These are phyloP conservation scores for Prostheceraeus crozeri DNA, from an alignment of 2,888 invertebrate genomes.

Conservation along the genomic window DNA sequence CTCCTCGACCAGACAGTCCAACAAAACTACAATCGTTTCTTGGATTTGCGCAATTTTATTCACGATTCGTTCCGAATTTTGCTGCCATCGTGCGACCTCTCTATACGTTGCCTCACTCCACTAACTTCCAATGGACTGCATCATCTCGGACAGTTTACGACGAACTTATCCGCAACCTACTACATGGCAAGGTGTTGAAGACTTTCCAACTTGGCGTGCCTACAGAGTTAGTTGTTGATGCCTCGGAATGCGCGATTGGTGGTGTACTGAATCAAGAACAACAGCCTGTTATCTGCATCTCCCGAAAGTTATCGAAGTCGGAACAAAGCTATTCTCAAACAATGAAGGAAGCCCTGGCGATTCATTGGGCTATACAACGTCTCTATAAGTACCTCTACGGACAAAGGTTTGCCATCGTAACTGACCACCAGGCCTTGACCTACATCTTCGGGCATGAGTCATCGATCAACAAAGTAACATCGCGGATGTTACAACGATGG, in stretches of 20 bases:
- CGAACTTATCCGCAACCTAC: conserved; percentile 12
- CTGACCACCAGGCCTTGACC: conserved; percentile 18
- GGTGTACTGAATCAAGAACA: conserved; percentile 17
- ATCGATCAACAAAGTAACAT: conserved; percentile 10
- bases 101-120: conserved; percentile 4
- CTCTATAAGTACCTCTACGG: conserved; percentile 10
- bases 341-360: conserved; percentile 14
- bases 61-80: conserved; percentile 14
- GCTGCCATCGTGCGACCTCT: neutral
- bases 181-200: neutral
- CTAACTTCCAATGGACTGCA: conserved; percentile 1
- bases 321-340: conserved; percentile 16
- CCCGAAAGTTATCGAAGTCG: neutral
- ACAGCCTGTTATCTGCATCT: conserved; percentile 16
- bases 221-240: conserved; percentile 3
- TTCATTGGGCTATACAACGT: conserved; percentile 15
- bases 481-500: conserved; percentile 15
- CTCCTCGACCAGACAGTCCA: conserved; percentile 6
- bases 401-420: conserved; percentile 7
- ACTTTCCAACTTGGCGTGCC: conserved; percentile 1
- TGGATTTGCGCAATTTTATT: conserved; percentile 2
- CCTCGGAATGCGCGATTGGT: conserved; percentile 14
- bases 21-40: neutral
- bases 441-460: neutral
- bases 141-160: neutral